Base-by-base conservation (phyloP, 2,888 invertebrate species). In the Tachina fera region DNA sequence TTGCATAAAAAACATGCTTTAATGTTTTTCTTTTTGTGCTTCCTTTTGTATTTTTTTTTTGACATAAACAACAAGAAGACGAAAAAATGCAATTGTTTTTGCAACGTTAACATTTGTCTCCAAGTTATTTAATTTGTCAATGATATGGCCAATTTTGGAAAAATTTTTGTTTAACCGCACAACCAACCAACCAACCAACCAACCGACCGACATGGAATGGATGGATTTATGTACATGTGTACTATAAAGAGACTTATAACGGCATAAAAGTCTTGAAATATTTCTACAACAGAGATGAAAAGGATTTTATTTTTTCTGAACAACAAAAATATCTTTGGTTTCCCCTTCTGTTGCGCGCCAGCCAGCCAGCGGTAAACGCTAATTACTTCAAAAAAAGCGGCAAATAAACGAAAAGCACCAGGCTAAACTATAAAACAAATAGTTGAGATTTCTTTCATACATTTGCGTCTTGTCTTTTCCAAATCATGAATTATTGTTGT, bases 101-200 rank as follows among this genome's bases (percentile, higher is more conserved):
- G 31, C 47, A 86, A 76, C 72, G 43, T 65, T 39, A 74, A 78
- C 63, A 79, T 78, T 86, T 85, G 77, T 85, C 85, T 75, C 53
- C 53, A 79, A 75, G 75, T 76, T 71, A 86, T 86, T 79, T 86
- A 86, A 86, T 86, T 86, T 86, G 86, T 86, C 86, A 86, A 76
- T 83, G 86, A 86, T 86, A 83, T 79, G 83, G 75, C 86, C 86
- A 86, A 86, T 86, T 86, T 86, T 65, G 83, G 86, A 83, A 79
- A 76, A 79, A 86, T 76, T 86, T 83, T 76, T 76, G 53, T 68
- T 71, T 72, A 45, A 63, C 45, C 22, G 47, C 53, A 63, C 19
- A 79, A 9, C 5, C 31, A 31, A 31, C 5, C 31, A 31, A 31
- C 31, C 6, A 31, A 6, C 31, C 31, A 31, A 53, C 8, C 39